Percentiles rank a stretch among this genome's conserved stretches.
phyloP scores from a whole-genome alignment of 2,797 vertebrate genomes.

The Morelia viridis region DNA sequence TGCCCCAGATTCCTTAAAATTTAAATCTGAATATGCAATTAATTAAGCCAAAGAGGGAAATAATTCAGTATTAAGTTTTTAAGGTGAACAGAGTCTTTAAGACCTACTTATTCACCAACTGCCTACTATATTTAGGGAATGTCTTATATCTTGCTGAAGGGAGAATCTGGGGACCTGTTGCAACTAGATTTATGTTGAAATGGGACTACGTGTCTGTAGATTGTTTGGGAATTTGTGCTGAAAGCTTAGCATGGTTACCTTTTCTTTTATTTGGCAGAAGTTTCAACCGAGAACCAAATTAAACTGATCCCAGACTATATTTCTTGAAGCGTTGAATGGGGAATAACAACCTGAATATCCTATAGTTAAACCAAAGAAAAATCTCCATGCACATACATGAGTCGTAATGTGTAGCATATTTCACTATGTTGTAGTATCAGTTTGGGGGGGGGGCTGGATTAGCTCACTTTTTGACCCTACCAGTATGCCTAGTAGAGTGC shows the following conservation, averaged over 20 bases:
- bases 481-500: neutral
- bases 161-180: neutral
- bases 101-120: slow-evolving; percentile 32
- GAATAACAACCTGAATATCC: neutral
- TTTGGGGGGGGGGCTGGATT: neutral
- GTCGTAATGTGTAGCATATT: neutral
- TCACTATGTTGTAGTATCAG: neutral
- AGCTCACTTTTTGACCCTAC: neutral
- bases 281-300: neutral
- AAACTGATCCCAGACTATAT: neutral
- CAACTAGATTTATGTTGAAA: neutral
- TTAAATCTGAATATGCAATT: slow-evolving; percentile 48
- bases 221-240: neutral
- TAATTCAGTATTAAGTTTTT: slow-evolving; percentile 20
- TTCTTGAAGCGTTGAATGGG: neutral
- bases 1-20: slow-evolving; percentile 45
- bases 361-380: neutral
- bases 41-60: slow-evolving; percentile 38
- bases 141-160: neutral
- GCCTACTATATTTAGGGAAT: slow-evolving; percentile 29
- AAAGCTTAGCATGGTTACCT: neutral
- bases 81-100: slow-evolving; percentile 28
- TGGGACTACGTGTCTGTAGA: neutral
- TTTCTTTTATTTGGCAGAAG: neutral
- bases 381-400: neutral